Evolutionary conservation across 1,140 invertebrate species (phyloP).

Genomic region (Conus betulinus): DNA sequence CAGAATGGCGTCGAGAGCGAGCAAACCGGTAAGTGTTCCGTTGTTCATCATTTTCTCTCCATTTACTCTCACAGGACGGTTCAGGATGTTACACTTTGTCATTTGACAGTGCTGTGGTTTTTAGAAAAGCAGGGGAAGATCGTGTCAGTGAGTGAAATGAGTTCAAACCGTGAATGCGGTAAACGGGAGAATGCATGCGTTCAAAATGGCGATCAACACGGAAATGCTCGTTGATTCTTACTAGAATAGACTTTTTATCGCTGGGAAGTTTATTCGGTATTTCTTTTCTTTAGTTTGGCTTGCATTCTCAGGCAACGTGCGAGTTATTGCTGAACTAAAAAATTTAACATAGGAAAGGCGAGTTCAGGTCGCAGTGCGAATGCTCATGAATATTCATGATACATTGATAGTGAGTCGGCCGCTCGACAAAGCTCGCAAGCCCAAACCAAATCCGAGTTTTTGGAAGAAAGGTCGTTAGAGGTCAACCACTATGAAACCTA

Average conservation of each 20-base stretch:
- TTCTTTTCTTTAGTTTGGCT: not conserved
- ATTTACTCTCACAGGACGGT: not conserved
- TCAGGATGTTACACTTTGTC: not conserved
- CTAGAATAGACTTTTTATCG: not conserved
- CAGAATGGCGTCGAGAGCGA: slow-evolving; percentile 1
- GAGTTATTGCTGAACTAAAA: not conserved
- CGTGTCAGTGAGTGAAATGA: not conserved
- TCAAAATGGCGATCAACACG: slow-evolving; percentile 30
- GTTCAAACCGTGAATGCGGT: not conserved
- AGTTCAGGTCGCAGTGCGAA: not conserved
- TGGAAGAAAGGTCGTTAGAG: slow-evolving; percentile 6
- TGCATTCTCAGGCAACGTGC: not conserved
- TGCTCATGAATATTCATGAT: slow-evolving; percentile 1
- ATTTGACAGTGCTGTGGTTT: not conserved
- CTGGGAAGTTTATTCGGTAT: not conserved
- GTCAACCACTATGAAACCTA: not conserved
- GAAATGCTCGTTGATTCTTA: not conserved
- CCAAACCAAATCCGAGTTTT: slow-evolving; percentile 6
- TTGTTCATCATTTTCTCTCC: not conserved
- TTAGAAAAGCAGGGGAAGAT: too few species aligned
- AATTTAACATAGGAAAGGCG: not conserved
- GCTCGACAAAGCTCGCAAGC: not conserved
- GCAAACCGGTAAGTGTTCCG: not conserved
- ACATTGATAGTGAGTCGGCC: not conserved
- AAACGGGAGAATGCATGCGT: slow-evolving; percentile 17